Evolutionary conservation across 2,113 vertebrate genomes (phyloP), one percentile per base, ranked within the genome.

Genomic region (Sarotherodon lohbergeri): DNA sequence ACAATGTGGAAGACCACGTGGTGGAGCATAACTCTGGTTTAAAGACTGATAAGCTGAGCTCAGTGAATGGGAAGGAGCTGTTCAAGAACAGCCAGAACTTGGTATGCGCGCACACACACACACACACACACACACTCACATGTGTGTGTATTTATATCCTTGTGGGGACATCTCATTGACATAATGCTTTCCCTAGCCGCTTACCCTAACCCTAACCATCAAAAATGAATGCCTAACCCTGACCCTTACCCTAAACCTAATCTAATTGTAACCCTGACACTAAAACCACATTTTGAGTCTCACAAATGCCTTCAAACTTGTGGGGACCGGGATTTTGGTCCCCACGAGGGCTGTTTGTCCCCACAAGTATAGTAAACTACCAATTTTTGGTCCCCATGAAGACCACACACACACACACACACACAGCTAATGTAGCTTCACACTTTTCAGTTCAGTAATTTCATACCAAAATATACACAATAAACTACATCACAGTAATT

Each of bases 51-150:
- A 54, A 93, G 2, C 90, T 97, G 71, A 9, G 14, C 3, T 61
- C 79, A 2, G 95, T 96, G 10, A 92, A 56, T 10, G 96, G 96
- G 27, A 97, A 96, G 83, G 90, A 95, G 81, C 90, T 97, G 54
- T 91, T 95, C 56, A 95, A 96, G 91, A 93, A 94, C 91, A 87
- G 11, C 82, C 91, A 95, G 5, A 88, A 56, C 80, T 83, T 95
- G 95, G 96, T 96, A 90, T 86, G 80, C 16, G 46, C 81, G 43
- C 22, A 1, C 61, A 27, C 4, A 36, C 4, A 12, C 57, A 3
- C 19, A 22, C 22, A 22, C 39, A 41, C 39, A 39, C 36, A 16
- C 5, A 59, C 56, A 59, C 56, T 9, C 13, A 1, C 5, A 7
- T 59, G 27, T 52, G 8, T 59, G 27, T 59, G 56, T 59, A 32